Evolutionary conservation across 2,888 invertebrate species (phyloP), one percentile per base, ranked within the genome.

Genomic region (Epinotia demarniana): DNA sequence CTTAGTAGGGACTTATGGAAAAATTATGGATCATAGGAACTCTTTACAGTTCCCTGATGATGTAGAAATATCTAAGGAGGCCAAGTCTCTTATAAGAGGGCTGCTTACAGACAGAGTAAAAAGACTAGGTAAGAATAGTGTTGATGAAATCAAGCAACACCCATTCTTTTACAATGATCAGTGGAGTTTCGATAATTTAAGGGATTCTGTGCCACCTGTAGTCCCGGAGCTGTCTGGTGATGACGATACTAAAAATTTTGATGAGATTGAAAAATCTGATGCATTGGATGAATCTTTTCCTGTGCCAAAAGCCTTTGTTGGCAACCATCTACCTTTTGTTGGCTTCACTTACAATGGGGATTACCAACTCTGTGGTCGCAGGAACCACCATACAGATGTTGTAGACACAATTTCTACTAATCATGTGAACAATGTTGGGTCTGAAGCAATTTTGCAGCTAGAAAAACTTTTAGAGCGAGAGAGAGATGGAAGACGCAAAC

Each of bases 1-100:
- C 78, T 95, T 99, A 83, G 98, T 99, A 61, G 99, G 99, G 73
- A 99, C 99, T 2, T 99, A 99, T 90, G 98, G 99, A 78, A 99
- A 99, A 94, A 99, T 99, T 82, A 99, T 99, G 99, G 99, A 99
- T 91, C 99, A 99, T 90, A 97, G 98, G 89, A 99, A 98, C 86
- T 98, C 99, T 27, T 95, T 99, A 74, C 96, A 96, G 80, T 99
- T 99, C 92, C 99, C 99, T 46, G 97, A 98, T 73, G 99, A 99
- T 89, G 96, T 98, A 77, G 98, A 98, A 90, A 98, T 99, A 81
- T 98, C 99, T 74, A 96, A 96, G 81, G 96, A 97, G 85, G 97
- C 97, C 16, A 97, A 97, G 89, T 96, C 97, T 83, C 95, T 99
- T 68, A 99, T 99, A 86, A 96, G 98, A 85, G 98, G 98, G 76